These are phyloP conservation scores for Poeciliopsis occidentalis DNA, from an alignment of 2,113 vertebrate genomes.

Conservation along the genomic window DNA sequence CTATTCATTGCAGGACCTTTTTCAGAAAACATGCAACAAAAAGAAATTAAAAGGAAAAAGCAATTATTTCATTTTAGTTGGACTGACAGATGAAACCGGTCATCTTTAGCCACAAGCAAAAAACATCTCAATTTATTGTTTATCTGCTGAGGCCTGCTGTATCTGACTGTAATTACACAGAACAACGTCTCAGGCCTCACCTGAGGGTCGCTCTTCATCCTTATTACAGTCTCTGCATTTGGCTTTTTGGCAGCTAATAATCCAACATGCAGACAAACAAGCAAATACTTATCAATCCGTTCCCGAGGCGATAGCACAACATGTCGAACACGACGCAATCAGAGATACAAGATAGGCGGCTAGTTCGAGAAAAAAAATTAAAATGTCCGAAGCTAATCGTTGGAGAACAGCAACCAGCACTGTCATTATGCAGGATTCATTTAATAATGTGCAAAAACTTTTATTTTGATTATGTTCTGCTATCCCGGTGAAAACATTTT, in stretches of 20 bases:
- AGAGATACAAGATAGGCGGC: background rate
- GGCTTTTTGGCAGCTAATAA: background rate
- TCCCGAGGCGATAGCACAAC: background rate
- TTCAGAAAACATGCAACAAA: conserved; percentile 17
- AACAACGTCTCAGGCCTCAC: background rate
- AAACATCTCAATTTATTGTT: conserved; percentile 4
- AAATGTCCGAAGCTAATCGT: too few relatives aligned
- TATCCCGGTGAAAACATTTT: too few relatives aligned
- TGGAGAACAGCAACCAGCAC: too few relatives aligned
- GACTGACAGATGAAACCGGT: conserved; percentile 51
- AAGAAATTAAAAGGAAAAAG: conserved; percentile 1
- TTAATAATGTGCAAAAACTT: too few relatives aligned
- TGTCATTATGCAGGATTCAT: too few relatives aligned
- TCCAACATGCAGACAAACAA: background rate
- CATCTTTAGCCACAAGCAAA: conserved; percentile 29
- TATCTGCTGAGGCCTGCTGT: background rate
- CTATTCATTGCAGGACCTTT: background rate
- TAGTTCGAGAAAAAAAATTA: too few relatives aligned
- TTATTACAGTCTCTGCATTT: background rate
- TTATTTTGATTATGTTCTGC: background rate
- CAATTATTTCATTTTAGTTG: conserved; percentile 50
- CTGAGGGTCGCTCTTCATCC: background rate
- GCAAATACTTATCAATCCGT: background rate
- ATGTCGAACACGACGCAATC: background rate
- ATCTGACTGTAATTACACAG: background rate